Evolutionary conservation across 2,888 invertebrate genomes (phyloP).

Genomic region (Gastracanthus pulcherrimus): DNA sequence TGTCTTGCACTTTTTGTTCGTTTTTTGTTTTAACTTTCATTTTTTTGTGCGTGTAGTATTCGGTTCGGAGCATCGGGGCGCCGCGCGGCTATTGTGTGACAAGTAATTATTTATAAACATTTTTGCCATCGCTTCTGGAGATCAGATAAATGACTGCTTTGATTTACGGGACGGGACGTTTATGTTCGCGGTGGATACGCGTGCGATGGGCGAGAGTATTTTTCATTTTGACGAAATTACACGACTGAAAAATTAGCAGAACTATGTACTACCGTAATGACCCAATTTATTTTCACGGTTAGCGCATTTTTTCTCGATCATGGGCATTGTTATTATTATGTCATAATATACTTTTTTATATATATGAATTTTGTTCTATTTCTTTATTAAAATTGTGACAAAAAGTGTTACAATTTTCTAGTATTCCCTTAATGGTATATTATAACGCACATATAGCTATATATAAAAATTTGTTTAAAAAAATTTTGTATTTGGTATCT

Average conservation of each 20-base stretch:
- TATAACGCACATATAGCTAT: too few species aligned
- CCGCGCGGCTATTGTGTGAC: conserved; percentile 23
- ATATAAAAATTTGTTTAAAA: too few species aligned
- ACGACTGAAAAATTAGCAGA: conserved; percentile 30
- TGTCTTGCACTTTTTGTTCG: not conserved
- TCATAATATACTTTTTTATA: too few species aligned
- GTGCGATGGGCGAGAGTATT: not conserved
- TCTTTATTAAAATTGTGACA: too few species aligned
- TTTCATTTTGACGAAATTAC: conserved; percentile 50
- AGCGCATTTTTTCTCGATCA: not conserved
- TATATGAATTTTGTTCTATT: too few species aligned
- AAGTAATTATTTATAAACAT: conserved; percentile 50
- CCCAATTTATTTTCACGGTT: conserved; percentile 8
- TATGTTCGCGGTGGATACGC: not conserved
- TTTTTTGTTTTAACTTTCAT: not conserved
- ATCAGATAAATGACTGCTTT: conserved; percentile 44
- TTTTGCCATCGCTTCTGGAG: not conserved
- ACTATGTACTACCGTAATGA: conserved; percentile 29
- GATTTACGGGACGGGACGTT: conserved; percentile 44
- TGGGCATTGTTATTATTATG: conserved; percentile 5
- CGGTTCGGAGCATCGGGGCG: too few species aligned
- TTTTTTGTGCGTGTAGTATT: not conserved
- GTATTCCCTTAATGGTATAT: too few species aligned
- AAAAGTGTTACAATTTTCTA: too few species aligned
- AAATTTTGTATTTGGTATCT: too few species aligned